Percentiles rank a stretch among this genome's conserved stretches.
These are phyloP conservation scores for Ceratitis capitata DNA, from an alignment of 1,140 invertebrate species.

Conservation along the genomic window DNA sequence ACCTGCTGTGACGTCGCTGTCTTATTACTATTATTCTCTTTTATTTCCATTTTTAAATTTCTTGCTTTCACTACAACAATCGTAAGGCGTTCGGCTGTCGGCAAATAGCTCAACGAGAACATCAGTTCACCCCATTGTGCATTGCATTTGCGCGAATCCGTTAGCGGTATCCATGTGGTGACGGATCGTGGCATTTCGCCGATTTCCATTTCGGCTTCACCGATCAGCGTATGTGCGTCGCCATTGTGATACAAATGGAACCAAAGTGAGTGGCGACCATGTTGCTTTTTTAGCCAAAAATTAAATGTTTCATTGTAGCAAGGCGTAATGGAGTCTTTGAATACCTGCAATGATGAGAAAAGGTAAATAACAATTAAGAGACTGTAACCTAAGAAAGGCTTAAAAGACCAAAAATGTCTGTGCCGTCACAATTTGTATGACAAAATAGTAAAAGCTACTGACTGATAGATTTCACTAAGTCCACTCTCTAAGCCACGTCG, in stretches of 20 bases:
- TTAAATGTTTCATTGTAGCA: constrained; percentile 79
- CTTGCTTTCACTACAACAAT: constrained; percentile 84
- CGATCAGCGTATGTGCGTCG: constrained; percentile 60
- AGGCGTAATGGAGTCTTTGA: constrained; percentile 71
- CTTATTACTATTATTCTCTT: constrained; percentile 2
- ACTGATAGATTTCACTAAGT: too few species aligned
- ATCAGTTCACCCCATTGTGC: constrained; percentile 79
- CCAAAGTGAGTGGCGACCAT: constrained; percentile 61
- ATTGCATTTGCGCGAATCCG: constrained; percentile 68
- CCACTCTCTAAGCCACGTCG: too few species aligned
- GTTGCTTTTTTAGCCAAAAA: constrained; percentile 71
- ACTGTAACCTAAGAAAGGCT: too few species aligned
- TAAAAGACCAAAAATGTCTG: too few species aligned
- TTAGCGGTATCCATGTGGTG: constrained; percentile 68
- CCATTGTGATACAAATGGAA: constrained; percentile 65
- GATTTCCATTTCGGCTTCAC: constrained; percentile 68
- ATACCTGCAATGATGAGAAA: constrained; percentile 49
- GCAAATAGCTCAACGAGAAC: constrained; percentile 84
- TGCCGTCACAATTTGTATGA: too few species aligned
- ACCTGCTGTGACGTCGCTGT: constrained; percentile 63
- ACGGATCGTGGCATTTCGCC: constrained; percentile 65
- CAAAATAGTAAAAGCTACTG: too few species aligned
- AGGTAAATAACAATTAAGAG: too few species aligned
- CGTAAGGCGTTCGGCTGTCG: constrained; percentile 81
- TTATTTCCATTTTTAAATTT: constrained; percentile 68